A percentile compares a stretch with the other conserved stretches of the same genome.
Evolutionary conservation across 1,140 invertebrate species (phyloP).

Genomic region (Tetragonula clypearis): DNA sequence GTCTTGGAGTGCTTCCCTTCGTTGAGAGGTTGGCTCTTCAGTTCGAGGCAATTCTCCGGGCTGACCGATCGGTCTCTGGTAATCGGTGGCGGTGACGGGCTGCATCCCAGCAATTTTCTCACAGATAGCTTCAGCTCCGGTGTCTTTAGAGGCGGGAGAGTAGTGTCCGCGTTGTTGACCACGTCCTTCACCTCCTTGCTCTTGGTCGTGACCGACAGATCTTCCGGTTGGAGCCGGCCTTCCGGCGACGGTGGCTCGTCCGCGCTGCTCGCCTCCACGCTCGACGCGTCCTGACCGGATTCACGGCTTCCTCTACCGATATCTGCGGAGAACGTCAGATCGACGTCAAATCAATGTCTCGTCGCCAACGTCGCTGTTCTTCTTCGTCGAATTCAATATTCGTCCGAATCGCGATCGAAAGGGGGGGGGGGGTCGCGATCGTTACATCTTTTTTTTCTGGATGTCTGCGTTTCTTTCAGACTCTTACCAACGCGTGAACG

Average conservation of each 20-base stretch:
- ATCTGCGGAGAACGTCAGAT: conserved; percentile 66
- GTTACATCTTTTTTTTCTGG: too few species aligned
- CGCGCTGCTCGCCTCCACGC: conserved; percentile 49
- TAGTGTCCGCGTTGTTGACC: conserved; percentile 40
- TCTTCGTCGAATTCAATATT: not conserved
- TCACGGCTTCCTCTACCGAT: conserved; percentile 57
- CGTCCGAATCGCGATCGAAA: not conserved
- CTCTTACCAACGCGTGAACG: too few species aligned
- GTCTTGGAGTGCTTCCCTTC: conserved; percentile 54
- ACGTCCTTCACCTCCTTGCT: conserved; percentile 62
- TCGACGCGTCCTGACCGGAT: conserved; percentile 48
- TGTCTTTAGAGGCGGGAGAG: conserved; percentile 63
- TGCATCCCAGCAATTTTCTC: conserved; percentile 74
- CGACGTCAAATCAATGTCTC: not conserved
- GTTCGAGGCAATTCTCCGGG: conserved; percentile 63
- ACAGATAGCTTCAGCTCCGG: conserved; percentile 77
- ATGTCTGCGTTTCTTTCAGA: too few species aligned
- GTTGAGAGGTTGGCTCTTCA: conserved; percentile 52
- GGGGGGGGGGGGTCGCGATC: too few species aligned
- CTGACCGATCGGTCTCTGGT: conserved; percentile 63
- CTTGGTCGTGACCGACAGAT: conserved; percentile 71
- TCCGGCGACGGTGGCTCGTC: conserved; percentile 70
- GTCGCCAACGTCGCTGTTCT: not conserved
- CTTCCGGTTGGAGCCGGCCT: conserved; percentile 73
- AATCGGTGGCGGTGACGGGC: conserved; percentile 73